Base-by-base conservation (phyloP, 2,797 vertebrate genomes). In the Anisognathus igniventris region DNA sequence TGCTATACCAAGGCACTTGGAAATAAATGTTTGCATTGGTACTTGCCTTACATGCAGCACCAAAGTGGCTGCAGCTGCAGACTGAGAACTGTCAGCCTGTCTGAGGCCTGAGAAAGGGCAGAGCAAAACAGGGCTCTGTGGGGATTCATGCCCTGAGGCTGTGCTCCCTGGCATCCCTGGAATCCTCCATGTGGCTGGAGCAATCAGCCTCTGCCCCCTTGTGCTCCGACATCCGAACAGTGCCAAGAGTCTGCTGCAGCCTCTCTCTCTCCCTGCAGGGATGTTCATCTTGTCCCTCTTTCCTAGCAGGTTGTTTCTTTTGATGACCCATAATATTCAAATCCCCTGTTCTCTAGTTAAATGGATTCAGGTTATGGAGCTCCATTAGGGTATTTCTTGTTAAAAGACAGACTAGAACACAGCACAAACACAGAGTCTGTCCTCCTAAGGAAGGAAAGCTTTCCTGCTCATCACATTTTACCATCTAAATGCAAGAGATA, bases 381-480 rank as follows among this genome's bases (percentile, higher is more conserved):
- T 89, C n/a, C 54, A 61, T 65, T 74, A 65, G 1, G 23, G 11
- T 39, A 82, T 22, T 62, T 10, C 64, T 85, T 40, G 8, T n/a
- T 79, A 47, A 54, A 89, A 76, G 37, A 22, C n/a, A 65, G 23
- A 51, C 12, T 57, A 51, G 65, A 74, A 21, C 6, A 82, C 17
- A 83, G 54, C 47, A 81, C 25, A 70, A 80, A 61, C 30, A 54
- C 14, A 44, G 15, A 73, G 18, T 22, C 35, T 56, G 4, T 40
- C 60, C 64, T 82, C 45, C 75, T 67, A 57, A 48, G 87, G 48
- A 94, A 85, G 58, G 28, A 76, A 75, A 79, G 74, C 54, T 58
- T 58, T 90, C 42, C 67, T 74, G 42, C 17, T 61, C 5, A 1
- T 35, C 30, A 44, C 17, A 9, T 56, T 77, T 79, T 37, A 40